These are phyloP conservation scores for Lymantria dispar DNA, from an alignment of 2,888 invertebrate genomes.

Conservation along the genomic window DNA sequence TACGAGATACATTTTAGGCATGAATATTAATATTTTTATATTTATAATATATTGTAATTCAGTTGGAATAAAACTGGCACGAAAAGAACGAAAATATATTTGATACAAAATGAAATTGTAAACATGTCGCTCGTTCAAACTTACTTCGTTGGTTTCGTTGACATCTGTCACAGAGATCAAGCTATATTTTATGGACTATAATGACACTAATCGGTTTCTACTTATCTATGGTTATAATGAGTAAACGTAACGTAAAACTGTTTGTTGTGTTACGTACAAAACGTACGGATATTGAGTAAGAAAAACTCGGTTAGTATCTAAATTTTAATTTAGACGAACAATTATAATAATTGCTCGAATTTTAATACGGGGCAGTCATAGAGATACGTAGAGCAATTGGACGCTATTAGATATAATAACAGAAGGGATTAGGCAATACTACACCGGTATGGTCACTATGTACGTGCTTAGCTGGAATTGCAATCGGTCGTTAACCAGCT, in stretches of 20 bases:
- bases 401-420: constrained; percentile 37
- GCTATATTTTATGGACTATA: too few species aligned
- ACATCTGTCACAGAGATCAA: too few species aligned
- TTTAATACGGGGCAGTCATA: background rate
- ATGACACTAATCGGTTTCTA: too few species aligned
- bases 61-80: too few species aligned
- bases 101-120: too few species aligned
- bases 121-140: too few species aligned
- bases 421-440: constrained; percentile 36
- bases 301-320: background rate
- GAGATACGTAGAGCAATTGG: constrained; percentile 15
- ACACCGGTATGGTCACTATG: constrained; percentile 22
- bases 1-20: too few species aligned
- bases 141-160: too few species aligned
- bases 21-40: too few species aligned
- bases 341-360: background rate
- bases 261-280: background rate
- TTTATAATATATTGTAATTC: too few species aligned
- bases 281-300: background rate
- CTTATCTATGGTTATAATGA: background rate
- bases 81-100: too few species aligned
- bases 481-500: constrained; percentile 57
- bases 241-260: background rate
- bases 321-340: background rate
- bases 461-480: constrained; percentile 46